Base-by-base conservation (phyloP, 2,797 vertebrate species). In the Ambastaia sidthimunki region DNA sequence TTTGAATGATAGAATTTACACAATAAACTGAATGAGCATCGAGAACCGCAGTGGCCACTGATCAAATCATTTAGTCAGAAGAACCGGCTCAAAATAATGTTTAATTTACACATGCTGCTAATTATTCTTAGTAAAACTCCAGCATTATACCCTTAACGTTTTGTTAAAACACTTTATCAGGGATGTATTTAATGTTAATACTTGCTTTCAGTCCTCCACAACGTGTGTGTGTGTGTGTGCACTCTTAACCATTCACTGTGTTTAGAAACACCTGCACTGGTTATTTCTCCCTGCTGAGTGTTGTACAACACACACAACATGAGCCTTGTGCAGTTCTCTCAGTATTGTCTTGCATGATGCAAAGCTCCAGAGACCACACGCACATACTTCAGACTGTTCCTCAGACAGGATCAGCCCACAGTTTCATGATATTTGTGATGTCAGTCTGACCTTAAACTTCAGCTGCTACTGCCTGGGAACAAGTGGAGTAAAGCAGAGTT, bases 391-490 rank as follows among this genome's bases (percentile, higher is more conserved):
- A 71, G 44, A 57, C 66, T 37, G 7, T 66, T 76, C 19, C 75
- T 77, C 69, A 68, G 71, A 62, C 71, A 70, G 55, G 28, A 82
- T 69, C 78, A 63, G n/a, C 71, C 69, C 25, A 52, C 66, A 68
- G 70, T 68, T 78, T 82, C 67, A 71, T 68, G 75, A 60, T 73
- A 68, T 74, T 74, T 69, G 75, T 78, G 65, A 78, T 68, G 71
- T 74, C 66, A 28, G 71, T 74, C 71, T 73, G 71, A 82, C 76
- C 71, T 44, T 47, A 78, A 63, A 62, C 71, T 74, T 74, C 55
- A 78, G 76, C 67, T 69, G 65, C 76, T 78, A 74, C 76, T 78
- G 76, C 71, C 57, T 72, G 69, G 69, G 77, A 80, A 80, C 13
- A 47, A 71, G 68, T 28, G 13, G 75, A 69, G 50, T 57, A 37